phyloP scores from a whole-genome alignment of 2,888 invertebrate genomes.

The Listrodromus nycthemerus region DNA sequence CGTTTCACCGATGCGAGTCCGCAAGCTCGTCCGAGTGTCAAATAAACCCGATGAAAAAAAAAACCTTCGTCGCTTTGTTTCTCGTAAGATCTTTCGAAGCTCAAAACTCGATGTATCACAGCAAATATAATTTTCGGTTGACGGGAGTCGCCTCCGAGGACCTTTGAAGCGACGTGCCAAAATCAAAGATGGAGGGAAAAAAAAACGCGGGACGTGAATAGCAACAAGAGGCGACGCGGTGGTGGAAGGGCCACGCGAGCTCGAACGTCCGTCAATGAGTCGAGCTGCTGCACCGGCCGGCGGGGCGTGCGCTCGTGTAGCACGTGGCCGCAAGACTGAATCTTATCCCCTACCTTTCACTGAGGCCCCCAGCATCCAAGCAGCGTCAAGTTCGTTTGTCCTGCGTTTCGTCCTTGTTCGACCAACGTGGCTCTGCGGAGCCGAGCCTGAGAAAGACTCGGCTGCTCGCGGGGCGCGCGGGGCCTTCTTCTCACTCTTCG shows the following conservation, averaged over 20 bases:
- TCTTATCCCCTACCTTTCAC: slow-evolving; percentile 80
- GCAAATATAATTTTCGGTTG: neutral
- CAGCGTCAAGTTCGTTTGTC: slow-evolving; percentile 81
- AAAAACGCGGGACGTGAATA: slow-evolving; percentile 28
- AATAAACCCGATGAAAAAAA: neutral
- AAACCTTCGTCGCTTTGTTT: neutral
- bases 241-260: slow-evolving; percentile 67
- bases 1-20: neutral
- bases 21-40: neutral
- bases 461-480: slow-evolving; percentile 36
- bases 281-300: slow-evolving; percentile 79
- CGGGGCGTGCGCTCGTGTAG: slow-evolving; percentile 83
- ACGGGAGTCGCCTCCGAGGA: neutral
- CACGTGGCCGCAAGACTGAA: slow-evolving; percentile 84
- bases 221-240: slow-evolving; percentile 35
- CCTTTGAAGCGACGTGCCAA: neutral
- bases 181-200: slow-evolving; percentile 50
- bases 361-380: slow-evolving; percentile 65
- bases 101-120: neutral
- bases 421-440: slow-evolving; percentile 66
- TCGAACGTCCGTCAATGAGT: slow-evolving; percentile 71
- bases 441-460: slow-evolving; percentile 69
- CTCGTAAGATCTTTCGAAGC: neutral
- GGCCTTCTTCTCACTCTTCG: slow-evolving; percentile 55
- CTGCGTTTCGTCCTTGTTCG: slow-evolving; percentile 79